These are phyloP conservation scores for Nezara viridula DNA, from an alignment of 2,888 invertebrate genomes.

Conservation along the genomic window DNA sequence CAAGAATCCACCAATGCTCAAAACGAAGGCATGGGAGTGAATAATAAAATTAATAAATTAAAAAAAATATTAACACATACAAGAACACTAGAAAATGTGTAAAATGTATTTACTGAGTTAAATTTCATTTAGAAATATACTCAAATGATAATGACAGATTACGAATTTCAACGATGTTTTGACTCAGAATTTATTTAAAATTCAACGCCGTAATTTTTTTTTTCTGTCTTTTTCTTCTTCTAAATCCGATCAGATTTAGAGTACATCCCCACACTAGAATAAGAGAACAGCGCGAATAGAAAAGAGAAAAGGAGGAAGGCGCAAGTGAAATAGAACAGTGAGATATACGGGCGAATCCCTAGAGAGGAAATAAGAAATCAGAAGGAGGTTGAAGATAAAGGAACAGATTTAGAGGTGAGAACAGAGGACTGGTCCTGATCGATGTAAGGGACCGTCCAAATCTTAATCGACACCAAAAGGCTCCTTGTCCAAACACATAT, in stretches of 20 bases:
- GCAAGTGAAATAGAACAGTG: constrained; percentile 34
- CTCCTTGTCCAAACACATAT: background rate
- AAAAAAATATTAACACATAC: too few relatives aligned
- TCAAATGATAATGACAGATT: too few relatives aligned
- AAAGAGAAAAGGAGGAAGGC: constrained; percentile 24
- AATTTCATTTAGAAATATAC: too few relatives aligned
- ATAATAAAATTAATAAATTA: too few relatives aligned
- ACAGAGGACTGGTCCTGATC: constrained; percentile 10
- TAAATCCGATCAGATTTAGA: background rate
- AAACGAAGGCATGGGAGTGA: too few relatives aligned
- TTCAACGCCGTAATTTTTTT: too few relatives aligned
- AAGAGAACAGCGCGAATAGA: background rate
- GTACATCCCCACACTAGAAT: background rate
- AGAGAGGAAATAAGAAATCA: constrained; percentile 39
- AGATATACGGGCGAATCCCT: constrained; percentile 22
- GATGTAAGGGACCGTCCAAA: constrained; percentile 39
- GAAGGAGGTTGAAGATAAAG: constrained; percentile 35
- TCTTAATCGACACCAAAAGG: constrained; percentile 11
- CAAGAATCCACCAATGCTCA: too few relatives aligned
- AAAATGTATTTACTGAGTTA: too few relatives aligned
- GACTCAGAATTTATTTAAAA: too few relatives aligned
- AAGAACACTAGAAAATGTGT: too few relatives aligned
- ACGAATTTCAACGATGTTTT: too few relatives aligned
- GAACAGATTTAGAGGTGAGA: constrained; percentile 46
- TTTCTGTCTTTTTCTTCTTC: too few relatives aligned